Evolutionary conservation across 2,113 vertebrate genomes (phyloP).

Genomic region (Puntigrus tetrazona): DNA sequence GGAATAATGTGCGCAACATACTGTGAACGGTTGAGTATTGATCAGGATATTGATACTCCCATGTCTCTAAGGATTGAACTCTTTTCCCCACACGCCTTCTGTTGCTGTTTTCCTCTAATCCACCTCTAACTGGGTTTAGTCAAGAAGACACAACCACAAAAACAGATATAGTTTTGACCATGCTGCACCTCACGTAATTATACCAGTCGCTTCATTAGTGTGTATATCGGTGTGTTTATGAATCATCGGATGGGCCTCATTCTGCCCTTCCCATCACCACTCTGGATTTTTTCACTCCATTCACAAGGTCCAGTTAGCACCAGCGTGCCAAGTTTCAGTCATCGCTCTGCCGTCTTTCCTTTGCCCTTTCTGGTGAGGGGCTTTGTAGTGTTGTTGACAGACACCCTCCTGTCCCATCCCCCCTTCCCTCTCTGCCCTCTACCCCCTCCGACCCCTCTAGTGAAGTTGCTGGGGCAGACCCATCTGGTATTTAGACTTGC

Average conservation of each 20-base stretch:
- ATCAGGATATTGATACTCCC: conserved; percentile 55
- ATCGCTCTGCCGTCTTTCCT: conserved; percentile 47
- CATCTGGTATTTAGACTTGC: conserved; percentile 70
- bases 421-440: conserved; percentile 2
- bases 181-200: background rate
- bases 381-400: conserved; percentile 52
- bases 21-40: conserved; percentile 51
- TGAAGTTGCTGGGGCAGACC: conserved; percentile 68
- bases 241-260: conserved; percentile 1
- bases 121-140: background rate
- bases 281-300: conserved; percentile 21
- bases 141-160: background rate
- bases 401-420: conserved; percentile 51
- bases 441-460: conserved; percentile 44
- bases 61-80: conserved; percentile 44
- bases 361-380: conserved; percentile 37
- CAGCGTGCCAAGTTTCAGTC: conserved; percentile 51
- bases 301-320: conserved; percentile 51
- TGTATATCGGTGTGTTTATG: background rate
- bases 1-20: conserved; percentile 20
- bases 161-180: background rate
- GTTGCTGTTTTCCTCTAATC: conserved; percentile 23
- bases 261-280: conserved; percentile 37
- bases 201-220: background rate
- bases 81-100: conserved; percentile 42